phyloP scores from a whole-genome alignment of 2,888 invertebrate species.

The Aricia artaxerxes region DNA sequence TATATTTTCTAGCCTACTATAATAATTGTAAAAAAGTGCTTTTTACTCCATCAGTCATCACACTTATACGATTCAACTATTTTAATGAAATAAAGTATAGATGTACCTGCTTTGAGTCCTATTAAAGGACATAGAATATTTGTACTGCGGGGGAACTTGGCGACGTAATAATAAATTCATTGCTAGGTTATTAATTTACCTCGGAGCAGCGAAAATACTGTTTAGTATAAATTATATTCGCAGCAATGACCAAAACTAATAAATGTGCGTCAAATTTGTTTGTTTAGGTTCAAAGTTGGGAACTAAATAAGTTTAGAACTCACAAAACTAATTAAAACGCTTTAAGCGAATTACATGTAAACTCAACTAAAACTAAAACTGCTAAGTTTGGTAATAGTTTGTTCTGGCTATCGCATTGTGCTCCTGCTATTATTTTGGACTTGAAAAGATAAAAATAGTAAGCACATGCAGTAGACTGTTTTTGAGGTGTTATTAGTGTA shows the following conservation, averaged over 20 bases:
- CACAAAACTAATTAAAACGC: constrained; percentile 31
- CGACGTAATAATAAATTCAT: not conserved
- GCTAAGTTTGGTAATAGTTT: constrained; percentile 18
- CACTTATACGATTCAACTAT: no score
- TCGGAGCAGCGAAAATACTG: not conserved
- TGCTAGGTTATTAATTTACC: constrained; percentile 8
- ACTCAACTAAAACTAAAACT: constrained; percentile 28
- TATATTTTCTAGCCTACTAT: no score
- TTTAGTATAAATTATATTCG: constrained; percentile 8
- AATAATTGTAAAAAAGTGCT: no score
- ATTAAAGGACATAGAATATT: no score
- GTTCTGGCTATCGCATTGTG: constrained; percentile 1
- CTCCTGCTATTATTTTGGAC: not conserved
- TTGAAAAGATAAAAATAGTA: not conserved
- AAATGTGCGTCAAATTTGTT: constrained; percentile 30
- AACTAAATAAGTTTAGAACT: constrained; percentile 27
- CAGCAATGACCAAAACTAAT: constrained; percentile 25
- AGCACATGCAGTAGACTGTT: no score
- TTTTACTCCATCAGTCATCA: no score
- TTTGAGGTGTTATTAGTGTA: not conserved
- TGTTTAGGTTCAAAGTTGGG: constrained; percentile 19
- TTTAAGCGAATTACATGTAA: constrained; percentile 29
- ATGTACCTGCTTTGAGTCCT: no score
- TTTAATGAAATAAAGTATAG: no score
- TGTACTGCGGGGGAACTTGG: not conserved